Evolutionary conservation across 2,113 vertebrate species (phyloP).

Genomic region (Daubentonia madagascariensis): DNA sequence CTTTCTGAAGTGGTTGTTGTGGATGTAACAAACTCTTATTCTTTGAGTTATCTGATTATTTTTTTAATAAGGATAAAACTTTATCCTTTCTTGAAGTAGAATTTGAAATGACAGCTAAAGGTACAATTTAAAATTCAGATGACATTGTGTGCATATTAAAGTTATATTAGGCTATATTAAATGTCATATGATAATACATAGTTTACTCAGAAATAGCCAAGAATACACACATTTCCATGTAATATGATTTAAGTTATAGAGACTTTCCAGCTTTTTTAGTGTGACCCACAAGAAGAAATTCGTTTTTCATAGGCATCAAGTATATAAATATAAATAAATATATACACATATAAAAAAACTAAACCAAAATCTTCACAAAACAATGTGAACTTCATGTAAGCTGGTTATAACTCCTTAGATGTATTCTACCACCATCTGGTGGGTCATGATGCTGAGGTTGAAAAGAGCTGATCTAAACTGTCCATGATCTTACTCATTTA

Average conservation of each 20-base stretch:
- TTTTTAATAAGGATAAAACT: constrained; percentile 39
- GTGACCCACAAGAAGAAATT: background rate
- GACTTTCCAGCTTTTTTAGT: background rate
- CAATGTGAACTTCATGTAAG: background rate
- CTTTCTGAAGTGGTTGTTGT: constrained; percentile 15
- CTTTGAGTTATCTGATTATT: background rate
- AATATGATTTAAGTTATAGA: background rate
- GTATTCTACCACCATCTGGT: background rate
- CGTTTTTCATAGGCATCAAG: background rate
- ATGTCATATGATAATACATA: background rate
- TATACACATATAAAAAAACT: background rate
- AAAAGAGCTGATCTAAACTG: background rate
- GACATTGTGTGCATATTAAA: background rate
- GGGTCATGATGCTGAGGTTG: background rate
- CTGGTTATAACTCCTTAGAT: background rate
- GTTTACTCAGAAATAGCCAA: constrained; percentile 10
- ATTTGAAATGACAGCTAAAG: constrained; percentile 41
- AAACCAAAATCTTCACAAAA: background rate
- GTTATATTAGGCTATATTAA: constrained; percentile 6
- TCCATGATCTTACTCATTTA: background rate
- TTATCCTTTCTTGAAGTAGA: background rate
- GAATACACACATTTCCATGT: background rate
- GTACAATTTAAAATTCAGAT: constrained; percentile 13
- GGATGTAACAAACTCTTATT: background rate
- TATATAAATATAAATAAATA: background rate